Base-by-base conservation (phyloP, 1,140 invertebrate species). In the Polyergus mexicanus region DNA sequence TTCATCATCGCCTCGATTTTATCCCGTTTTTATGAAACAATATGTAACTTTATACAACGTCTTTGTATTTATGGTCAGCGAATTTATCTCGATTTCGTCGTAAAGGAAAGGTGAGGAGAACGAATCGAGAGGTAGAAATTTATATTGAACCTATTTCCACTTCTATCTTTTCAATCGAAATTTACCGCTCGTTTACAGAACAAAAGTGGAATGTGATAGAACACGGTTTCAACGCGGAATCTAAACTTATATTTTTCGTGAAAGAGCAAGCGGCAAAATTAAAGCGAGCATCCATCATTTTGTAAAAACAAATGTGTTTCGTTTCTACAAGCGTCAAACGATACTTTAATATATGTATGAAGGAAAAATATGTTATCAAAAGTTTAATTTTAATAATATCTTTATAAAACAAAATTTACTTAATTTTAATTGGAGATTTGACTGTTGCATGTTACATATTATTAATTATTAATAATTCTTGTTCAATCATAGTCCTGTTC, bases 51-150 rank as follows among this genome's bases (percentile, higher is more conserved):
- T 60, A 77, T 80, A 60, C 71, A 75, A 86, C 38, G 3, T 3
- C 54, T 86, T 58, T 80, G 83, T 91, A 90, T 89, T 87, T 89
- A 90, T 72, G 71, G 78, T 11, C 66, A 19, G 38, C 66, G 44
- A 60, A 89, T 89, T 90, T 91, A 89, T 87, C 63, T 51, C 32
- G 7, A 8, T 35, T 41, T 62, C n/a, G 19, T 75, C 41, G 25
- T 28, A 44, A 65, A 44, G 56, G 58, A 71, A 51, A 51, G 44
- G 22, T 60, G 47, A 63, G 54, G 58, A 75, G 65, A 51, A 56
- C 72, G 75, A 91, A 88, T 86, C 76, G 80, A 88, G 66, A 80
- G 56, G 66, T 86, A 74, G 19, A 80, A 91, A 93, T 92, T 91
- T 90, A 92, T 92, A 44, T 68, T 54, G 63, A 13, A 85, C 58